phyloP scores from a whole-genome alignment of 2,797 vertebrate species.

The Lithobates sylvaticus region DNA sequence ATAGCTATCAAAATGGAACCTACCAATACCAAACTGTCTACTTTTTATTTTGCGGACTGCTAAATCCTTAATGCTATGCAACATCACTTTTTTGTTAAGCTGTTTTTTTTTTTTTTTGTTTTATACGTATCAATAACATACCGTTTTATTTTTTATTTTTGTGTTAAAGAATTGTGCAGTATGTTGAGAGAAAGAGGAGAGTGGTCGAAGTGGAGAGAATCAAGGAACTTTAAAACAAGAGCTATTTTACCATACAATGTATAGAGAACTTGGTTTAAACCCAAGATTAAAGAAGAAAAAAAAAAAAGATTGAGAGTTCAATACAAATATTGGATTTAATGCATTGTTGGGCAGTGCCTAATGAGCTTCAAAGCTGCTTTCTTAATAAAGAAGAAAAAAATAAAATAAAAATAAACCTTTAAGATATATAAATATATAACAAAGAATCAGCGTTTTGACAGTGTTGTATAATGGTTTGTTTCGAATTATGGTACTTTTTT shows the following conservation, averaged over 20 bases:
- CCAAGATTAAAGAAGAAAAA: constrained; percentile 75
- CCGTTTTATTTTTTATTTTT: constrained; percentile 49
- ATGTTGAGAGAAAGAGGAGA: constrained; percentile 77
- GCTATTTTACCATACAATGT: constrained; percentile 83
- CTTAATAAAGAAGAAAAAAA: constrained; percentile 74
- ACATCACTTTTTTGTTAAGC: constrained; percentile 83
- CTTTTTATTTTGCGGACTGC: constrained; percentile 82
- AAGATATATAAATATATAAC: constrained; percentile 70
- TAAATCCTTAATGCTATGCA: constrained; percentile 93
- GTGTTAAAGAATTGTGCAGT: constrained; percentile 79
- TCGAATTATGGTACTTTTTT: constrained; percentile 73
- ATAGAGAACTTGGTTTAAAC: constrained; percentile 79
- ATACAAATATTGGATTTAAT: constrained; percentile 77
- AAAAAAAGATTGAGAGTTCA: constrained; percentile 36
- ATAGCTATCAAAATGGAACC: constrained; percentile 82
- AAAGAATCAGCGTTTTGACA: constrained; percentile 78
- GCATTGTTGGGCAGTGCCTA: constrained; percentile 94
- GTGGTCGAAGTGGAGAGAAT: constrained; percentile 56
- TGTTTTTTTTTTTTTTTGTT: constrained; percentile 76
- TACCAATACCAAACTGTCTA: constrained; percentile 90
- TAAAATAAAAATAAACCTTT: constrained; percentile 56
- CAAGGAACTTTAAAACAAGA: constrained; percentile 81
- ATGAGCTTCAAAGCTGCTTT: constrained; percentile 92
- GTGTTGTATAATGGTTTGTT: constrained; percentile 75
- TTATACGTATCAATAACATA: constrained; percentile 87